Evolutionary conservation across 2,797 vertebrate genomes (phyloP).

Genomic region (Catostomus latipinnis): DNA sequence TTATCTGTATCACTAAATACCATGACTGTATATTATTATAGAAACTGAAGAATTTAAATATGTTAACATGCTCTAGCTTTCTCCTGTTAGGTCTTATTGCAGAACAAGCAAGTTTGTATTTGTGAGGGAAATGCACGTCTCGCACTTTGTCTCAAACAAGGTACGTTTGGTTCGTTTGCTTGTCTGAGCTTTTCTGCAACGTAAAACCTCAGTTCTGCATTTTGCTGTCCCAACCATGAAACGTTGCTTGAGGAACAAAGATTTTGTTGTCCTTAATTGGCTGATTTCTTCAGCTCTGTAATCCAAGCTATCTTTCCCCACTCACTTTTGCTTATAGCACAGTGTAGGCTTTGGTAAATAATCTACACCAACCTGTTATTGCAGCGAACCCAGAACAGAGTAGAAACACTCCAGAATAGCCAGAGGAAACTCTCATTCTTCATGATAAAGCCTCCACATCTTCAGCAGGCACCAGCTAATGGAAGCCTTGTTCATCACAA

Average conservation of each 20-base stretch:
- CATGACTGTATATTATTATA: background rate
- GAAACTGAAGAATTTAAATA: background rate
- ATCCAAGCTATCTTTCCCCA: constrained; percentile 29
- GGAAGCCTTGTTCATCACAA: constrained; percentile 71
- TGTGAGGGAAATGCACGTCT: background rate
- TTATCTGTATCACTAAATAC: background rate
- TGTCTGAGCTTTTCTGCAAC: constrained; percentile 17
- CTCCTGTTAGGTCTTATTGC: constrained; percentile 3
- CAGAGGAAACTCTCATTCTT: constrained; percentile 67
- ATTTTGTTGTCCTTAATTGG: constrained; percentile 42
- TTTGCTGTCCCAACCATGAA: constrained; percentile 21
- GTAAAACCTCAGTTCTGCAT: constrained; percentile 12
- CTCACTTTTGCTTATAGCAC: constrained; percentile 38
- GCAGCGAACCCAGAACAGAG: constrained; percentile 33
- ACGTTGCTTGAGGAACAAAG: constrained; percentile 35
- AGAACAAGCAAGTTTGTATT: constrained; percentile 2
- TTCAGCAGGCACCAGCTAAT: constrained; percentile 66
- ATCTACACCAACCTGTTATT: constrained; percentile 42
- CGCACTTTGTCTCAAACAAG: background rate
- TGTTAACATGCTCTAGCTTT: constrained; percentile 9
- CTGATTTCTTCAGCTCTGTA: constrained; percentile 36
- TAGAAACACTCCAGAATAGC: constrained; percentile 54
- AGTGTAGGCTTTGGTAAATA: constrained; percentile 63
- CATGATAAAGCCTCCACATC: constrained; percentile 43
- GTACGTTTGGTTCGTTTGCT: background rate